Evolutionary conservation across 92 coral and sea anemone genomes (phyloP), one percentile per base, ranked within the genome.

Genomic region (Meandrina meandrites): DNA sequence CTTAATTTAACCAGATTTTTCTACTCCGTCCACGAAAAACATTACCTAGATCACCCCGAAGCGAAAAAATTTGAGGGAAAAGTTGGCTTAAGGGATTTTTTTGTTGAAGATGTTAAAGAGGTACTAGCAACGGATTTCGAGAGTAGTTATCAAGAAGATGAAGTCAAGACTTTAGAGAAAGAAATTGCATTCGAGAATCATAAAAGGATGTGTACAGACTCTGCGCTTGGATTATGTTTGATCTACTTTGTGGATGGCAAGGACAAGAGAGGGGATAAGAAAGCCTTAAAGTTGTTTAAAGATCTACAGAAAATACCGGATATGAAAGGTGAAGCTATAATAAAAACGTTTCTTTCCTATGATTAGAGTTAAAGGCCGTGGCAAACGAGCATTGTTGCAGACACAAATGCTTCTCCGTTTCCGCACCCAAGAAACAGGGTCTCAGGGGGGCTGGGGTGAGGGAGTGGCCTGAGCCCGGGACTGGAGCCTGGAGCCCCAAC

Each of bases 1-100:
- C 86, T 93, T 2, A 95, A 94, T 34, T 84, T 97, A 17, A 85
- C 96, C 35, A 94, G 87, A 51, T 97, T 97, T 81, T 89, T 97
- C 73, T 97, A 79, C 84, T 93, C 98, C 5, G 98, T 93, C 16
- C 99, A 97, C 89, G 94, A 95, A 70, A 93, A 90, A 74, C 96
- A 97, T 80, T 97, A 97, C 96, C 87, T 78, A 35, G 96, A 95
- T 17, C 84, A 93, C 9, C 96, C 99, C 7, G 90, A 88, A 28
- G 86, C 94, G 13, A 92, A 91, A 17, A 90, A 76, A 51, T 97
- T 85, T 89, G 89, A 91, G 48, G 99, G 91, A 22, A 81, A 95
- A 62, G 81, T 93, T 70, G 91, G 93, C 15, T 80, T 91, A n/a
- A 92, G 85, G 70, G 94, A 93, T 27, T 88, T 88, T 57, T 97